Base-by-base conservation (phyloP, 2,797 vertebrate species). In the Gallinago solitaria region DNA sequence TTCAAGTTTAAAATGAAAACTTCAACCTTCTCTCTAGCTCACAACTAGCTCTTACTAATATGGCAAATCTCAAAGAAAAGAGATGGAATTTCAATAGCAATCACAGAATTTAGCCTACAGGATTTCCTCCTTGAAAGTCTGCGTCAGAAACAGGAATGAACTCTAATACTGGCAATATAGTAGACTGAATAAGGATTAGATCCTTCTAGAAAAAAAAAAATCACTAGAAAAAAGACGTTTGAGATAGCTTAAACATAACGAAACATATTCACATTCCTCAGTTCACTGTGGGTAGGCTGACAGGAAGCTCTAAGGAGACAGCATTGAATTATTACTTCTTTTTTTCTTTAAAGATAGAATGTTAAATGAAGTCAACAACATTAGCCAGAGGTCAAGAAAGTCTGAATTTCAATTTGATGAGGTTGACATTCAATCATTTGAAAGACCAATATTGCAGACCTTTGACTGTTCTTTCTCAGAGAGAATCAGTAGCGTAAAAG, bases 401-500 rank as follows among this genome's bases (percentile, higher is more conserved):
- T 19, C 76, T 92, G 63, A 90, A 92, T 81, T 95, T 87, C 89
- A 83, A 33, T 43, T 57, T 83, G 53, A 82, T 77, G 45, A 89
- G 70, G 48, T 33, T 61, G 19, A 57, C 39, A 27, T 65, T 93
- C 39, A 63, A 14, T 92, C 77, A 83, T 85, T 13, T n/a, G 51
- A 87, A 94, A 91, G 83, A 94, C 91, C 91, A 93, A 45, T 56
- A 86, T 35, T 68, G 13, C 48, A 47, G 79, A 81, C n/a, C 64
- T 81, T 92, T 79, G 68, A 47, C 64, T 93, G 53, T 35, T 80
- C 73, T 51, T 54, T 83, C 12, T 11, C 50, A 82, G 45, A 37
- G 61, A 70, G 51, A 83, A 64, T 83, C 41, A 74, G 83, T 56
- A 89, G 17, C 5, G 1, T 19, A 65, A 79, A 74, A 89, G n/a